These are phyloP conservation scores for Plotosus lineatus DNA, from an alignment of 2,113 vertebrate species.

Conservation along the genomic window DNA sequence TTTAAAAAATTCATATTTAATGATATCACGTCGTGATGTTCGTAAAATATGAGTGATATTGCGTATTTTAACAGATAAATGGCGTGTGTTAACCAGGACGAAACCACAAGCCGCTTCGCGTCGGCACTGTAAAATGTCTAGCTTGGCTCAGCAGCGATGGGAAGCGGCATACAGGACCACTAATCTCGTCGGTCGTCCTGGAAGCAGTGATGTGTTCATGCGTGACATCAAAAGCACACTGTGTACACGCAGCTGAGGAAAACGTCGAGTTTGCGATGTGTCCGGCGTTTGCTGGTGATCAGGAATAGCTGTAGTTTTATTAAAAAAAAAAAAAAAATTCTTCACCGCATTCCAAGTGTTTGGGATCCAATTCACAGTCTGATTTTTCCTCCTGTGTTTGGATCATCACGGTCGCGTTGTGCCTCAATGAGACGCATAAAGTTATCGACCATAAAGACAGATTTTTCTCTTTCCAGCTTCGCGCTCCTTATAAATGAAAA, in stretches of 20 bases:
- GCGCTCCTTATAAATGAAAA: slow-evolving; percentile 73
- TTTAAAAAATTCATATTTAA: neutral
- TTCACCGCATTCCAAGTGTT: neutral
- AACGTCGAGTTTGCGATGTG: slow-evolving; percentile 39
- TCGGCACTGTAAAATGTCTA: neutral
- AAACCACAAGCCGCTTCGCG: neutral
- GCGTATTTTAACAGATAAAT: neutral
- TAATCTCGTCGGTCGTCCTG: slow-evolving; percentile 45
- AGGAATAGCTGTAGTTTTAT: slow-evolving; percentile 51
- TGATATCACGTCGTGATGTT: neutral
- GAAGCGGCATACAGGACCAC: slow-evolving; percentile 54
- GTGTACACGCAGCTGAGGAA: slow-evolving; percentile 42
- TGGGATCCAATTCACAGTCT: neutral
- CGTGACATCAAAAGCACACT: slow-evolving; percentile 57
- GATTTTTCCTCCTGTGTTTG: neutral
- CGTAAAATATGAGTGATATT: neutral
- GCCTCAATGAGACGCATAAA: neutral
- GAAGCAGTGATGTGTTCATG: slow-evolving; percentile 55
- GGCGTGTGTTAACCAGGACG: neutral
- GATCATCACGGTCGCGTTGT: neutral
- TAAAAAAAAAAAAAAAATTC: neutral
- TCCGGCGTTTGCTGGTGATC: slow-evolving; percentile 75
- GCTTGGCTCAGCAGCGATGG: slow-evolving; percentile 41
- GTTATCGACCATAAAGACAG: too few relatives aligned
- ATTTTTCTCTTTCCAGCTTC: slow-evolving; percentile 57